Percentiles rank a stretch among this genome's conserved stretches.
Conservation (phyloP, 2,113 vertebrate genomes). For the Urocynchramus pylzowi region DNA sequence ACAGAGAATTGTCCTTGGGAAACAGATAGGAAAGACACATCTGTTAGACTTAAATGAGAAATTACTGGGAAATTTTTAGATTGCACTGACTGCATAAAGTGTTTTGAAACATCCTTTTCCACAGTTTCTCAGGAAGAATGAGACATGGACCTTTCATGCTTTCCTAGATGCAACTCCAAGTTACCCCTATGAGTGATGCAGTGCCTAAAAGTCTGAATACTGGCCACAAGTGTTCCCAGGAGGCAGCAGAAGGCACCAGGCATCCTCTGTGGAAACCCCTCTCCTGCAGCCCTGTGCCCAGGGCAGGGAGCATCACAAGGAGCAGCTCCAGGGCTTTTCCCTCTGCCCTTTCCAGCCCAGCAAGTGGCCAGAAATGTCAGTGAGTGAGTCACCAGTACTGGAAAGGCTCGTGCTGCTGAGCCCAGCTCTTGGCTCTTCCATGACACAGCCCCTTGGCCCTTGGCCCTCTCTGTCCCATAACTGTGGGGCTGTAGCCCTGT, state of each 20-base stretch:
- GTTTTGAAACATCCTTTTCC: background rate
- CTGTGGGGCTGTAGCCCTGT: background rate
- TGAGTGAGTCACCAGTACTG: constrained; percentile 39
- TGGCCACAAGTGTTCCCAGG: background rate
- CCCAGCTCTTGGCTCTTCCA: background rate
- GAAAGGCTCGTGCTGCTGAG: constrained; percentile 13
- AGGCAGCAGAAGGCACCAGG: background rate
- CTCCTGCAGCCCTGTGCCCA: background rate
- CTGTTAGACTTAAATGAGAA: background rate
- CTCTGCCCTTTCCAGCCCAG: constrained; percentile 5
- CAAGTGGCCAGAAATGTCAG: constrained; percentile 1
- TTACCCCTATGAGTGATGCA: accelerated
- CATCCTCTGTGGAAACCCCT: accelerated
- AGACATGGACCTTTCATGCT: background rate
- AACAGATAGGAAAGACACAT: background rate
- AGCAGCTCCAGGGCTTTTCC: background rate
- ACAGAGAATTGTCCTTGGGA: background rate
- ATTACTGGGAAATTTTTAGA: background rate
- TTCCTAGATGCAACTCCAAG: background rate
- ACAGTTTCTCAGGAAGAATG: background rate
- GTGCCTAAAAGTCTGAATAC: accelerated
- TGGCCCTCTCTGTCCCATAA: background rate
- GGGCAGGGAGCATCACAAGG: background rate
- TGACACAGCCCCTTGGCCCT: constrained; percentile 10
- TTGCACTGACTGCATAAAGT: accelerated